Conservation (phyloP, 2,888 invertebrate genomes). For the Cantharis flavilabris region DNA sequence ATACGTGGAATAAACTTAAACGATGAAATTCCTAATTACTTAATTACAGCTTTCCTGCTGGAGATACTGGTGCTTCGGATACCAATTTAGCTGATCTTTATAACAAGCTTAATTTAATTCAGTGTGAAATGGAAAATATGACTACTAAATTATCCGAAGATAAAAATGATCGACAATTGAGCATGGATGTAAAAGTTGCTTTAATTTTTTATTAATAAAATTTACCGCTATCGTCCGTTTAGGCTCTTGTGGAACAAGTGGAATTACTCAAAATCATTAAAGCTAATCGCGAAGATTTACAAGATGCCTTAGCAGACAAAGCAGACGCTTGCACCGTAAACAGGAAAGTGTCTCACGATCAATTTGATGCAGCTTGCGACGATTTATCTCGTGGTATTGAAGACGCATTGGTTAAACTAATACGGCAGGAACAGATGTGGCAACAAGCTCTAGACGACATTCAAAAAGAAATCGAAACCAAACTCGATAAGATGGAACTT, state of each 20-base stretch:
- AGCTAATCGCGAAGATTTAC: slow-evolving; percentile 72
- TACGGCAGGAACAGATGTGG: slow-evolving; percentile 67
- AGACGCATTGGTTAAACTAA: slow-evolving; percentile 65
- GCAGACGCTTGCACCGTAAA: slow-evolving; percentile 72
- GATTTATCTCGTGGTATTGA: slow-evolving; percentile 68
- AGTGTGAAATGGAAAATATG: slow-evolving; percentile 53
- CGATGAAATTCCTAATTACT: not conserved
- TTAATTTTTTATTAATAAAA: not conserved
- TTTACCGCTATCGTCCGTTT: not conserved
- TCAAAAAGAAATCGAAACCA: slow-evolving; percentile 68
- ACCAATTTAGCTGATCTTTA: slow-evolving; percentile 49
- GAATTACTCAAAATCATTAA: slow-evolving; percentile 69
- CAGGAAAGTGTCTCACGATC: slow-evolving; percentile 73
- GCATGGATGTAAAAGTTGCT: slow-evolving; percentile 57
- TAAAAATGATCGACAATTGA: slow-evolving; percentile 59
- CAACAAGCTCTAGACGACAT: slow-evolving; percentile 70
- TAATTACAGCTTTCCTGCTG: slow-evolving; percentile 14
- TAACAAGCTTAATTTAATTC: slow-evolving; percentile 51
- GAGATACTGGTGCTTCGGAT: slow-evolving; percentile 36
- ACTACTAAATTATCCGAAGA: slow-evolving; percentile 60
- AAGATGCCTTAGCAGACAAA: slow-evolving; percentile 74
- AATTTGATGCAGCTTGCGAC: slow-evolving; percentile 71
- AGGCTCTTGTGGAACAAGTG: slow-evolving; percentile 68
- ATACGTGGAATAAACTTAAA: not conserved
- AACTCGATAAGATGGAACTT: slow-evolving; percentile 69